Evolutionary conservation across 1,140 invertebrate species (phyloP), one percentile per base, ranked within the genome.

Genomic region (Pseudomyrmex flavicornis): DNA sequence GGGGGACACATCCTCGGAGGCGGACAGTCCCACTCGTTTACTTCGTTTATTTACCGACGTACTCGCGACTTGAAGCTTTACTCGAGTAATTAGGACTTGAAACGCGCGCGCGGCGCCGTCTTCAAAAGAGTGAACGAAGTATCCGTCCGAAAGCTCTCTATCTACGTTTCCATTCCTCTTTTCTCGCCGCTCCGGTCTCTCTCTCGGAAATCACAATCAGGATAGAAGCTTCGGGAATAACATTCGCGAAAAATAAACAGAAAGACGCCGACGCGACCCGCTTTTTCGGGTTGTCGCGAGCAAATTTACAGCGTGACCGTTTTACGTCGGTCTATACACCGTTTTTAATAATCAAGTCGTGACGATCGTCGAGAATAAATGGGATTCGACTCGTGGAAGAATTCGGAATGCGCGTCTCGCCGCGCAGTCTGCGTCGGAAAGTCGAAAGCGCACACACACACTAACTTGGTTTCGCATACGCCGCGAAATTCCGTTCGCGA

Each of bases 251-350:
- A 22, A 61, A 79, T 35, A 20, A 62, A 54, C 46, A 50, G 82
- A 80, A 85, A 88, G 84, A 88, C 61, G 75, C 59, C 82, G 76
- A 86, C 82, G 65, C 74, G 66, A 68, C 72, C 62, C 85, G 85
- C 85, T 73, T 70, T 85, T 74, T 35, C 75, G 79, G 85, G 76
- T 70, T 66, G 65, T 63, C 69, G 56, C 44, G 44, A n/a, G 22
- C 22, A 48, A 66, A 80, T 80, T 80, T 80, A 80, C 76, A 48
- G 66, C 66, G 54, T 46, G 26, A 50, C 10, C 74, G 48, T 76
- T 35, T 20, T 61, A 26, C 15, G 22, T 52, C 48, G 48, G 17
- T 48, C n/a, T 77, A 44, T 54, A 35, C 0, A 7, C 48, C 54
- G 76, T 8, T 80, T 70, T 50, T 70, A 80, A 80, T 80, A 59